These are phyloP conservation scores for Scarus forsteni DNA, from an alignment of 2,797 vertebrate species.

Conservation along the genomic window DNA sequence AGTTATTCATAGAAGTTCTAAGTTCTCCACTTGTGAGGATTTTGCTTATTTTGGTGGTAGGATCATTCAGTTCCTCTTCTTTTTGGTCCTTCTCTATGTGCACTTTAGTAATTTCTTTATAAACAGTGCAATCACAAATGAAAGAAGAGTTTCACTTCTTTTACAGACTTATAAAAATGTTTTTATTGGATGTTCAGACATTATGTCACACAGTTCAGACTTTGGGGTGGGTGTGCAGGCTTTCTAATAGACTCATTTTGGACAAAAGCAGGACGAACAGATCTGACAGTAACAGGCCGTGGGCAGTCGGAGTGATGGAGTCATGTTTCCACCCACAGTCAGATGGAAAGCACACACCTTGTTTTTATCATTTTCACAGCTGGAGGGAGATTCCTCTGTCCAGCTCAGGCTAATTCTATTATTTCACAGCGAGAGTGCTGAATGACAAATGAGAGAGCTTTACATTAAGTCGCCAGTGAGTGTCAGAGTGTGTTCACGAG, in stretches of 20 bases:
- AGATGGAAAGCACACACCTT: constrained; percentile 28
- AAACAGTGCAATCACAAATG: too few relatives aligned
- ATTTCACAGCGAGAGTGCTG: constrained; percentile 1
- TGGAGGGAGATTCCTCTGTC: constrained; percentile 37
- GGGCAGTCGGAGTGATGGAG: constrained; percentile 3
- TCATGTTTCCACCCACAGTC: constrained; percentile 2
- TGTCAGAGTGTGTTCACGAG: neutral
- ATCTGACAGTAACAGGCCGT: constrained; percentile 2
- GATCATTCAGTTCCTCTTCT: too few relatives aligned
- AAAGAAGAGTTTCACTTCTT: too few relatives aligned
- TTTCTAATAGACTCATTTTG: constrained; percentile 10
- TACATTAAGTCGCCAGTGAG: constrained; percentile 12
- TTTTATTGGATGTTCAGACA: constrained; percentile 50
- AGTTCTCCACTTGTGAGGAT: too few relatives aligned
- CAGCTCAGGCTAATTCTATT: constrained; percentile 12
- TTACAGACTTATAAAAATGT: neutral
- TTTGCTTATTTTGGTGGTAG: too few relatives aligned
- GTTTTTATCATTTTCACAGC: constrained; percentile 44
- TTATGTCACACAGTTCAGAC: constrained; percentile 51
- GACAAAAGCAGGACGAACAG: constrained; percentile 19
- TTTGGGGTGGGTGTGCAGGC: constrained; percentile 29
- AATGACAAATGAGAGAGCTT: constrained; percentile 10
- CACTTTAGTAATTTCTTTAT: too few relatives aligned
- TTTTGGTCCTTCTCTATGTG: too few relatives aligned
- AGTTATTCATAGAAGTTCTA: too few relatives aligned